A percentile compares a stretch with the other conserved stretches of the same genome.
Evolutionary conservation across 2,797 vertebrate genomes (phyloP).

Genomic region (Micromesistius poutassou): DNA sequence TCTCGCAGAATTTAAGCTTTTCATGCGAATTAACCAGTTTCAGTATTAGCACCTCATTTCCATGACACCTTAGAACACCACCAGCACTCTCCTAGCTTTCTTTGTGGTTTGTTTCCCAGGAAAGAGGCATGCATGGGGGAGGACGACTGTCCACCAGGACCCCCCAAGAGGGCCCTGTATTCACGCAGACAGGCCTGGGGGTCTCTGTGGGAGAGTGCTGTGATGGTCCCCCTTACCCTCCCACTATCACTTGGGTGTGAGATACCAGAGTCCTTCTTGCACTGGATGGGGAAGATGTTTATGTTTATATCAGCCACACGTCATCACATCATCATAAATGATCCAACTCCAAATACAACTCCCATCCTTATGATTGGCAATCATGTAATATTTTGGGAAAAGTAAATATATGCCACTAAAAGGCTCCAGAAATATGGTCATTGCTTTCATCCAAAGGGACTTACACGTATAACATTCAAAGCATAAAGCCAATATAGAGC

Average conservation of each 20-base stretch:
- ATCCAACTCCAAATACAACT: background rate
- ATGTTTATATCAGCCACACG: background rate
- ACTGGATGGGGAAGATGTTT: background rate
- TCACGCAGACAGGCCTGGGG: constrained; percentile 65
- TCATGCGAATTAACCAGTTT: background rate
- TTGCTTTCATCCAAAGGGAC: background rate
- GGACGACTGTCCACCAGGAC: constrained; percentile 47
- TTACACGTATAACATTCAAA: background rate
- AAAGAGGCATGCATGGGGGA: constrained; percentile 30
- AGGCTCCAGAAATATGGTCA: background rate
- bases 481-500: background rate
- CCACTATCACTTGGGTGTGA: constrained; percentile 73
- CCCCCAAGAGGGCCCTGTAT: constrained; percentile 66
- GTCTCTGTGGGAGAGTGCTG: constrained; percentile 41
- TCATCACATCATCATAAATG: background rate
- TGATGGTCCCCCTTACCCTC: constrained; percentile 72
- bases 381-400: background rate
- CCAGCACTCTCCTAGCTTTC: background rate
- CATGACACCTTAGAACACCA: background rate
- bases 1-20: background rate
- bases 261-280: constrained; percentile 45
- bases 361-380: background rate
- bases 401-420: background rate
- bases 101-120: constrained; percentile 34
- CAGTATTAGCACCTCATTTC: background rate